A percentile compares a stretch with the other conserved stretches of the same genome.
These are phyloP conservation scores for Sphecodes monilicornis DNA, from an alignment of 2,888 invertebrate species.

Conservation along the genomic window DNA sequence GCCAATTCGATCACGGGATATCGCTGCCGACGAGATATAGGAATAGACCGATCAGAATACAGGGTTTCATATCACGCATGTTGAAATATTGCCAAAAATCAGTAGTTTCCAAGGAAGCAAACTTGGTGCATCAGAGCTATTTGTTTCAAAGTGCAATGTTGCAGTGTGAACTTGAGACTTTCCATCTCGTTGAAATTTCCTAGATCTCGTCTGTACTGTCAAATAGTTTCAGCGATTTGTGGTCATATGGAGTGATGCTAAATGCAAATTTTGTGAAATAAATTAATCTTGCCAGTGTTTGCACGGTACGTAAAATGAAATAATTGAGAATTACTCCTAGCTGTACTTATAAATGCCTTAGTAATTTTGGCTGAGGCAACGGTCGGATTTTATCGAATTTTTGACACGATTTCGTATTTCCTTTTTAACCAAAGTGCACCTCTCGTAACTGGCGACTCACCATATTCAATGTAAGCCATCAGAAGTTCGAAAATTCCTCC, in stretches of 20 bases:
- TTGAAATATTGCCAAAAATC: background rate
- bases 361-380: background rate
- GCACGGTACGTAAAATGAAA: background rate
- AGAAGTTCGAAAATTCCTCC: no score
- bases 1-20: slow-evolving; percentile 39
- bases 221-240: background rate
- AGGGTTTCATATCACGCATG: background rate
- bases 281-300: background rate
- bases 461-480: no score
- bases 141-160: background rate
- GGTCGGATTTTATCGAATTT: background rate
- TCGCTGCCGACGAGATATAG: background rate
- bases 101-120: background rate
- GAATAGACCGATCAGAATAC: background rate
- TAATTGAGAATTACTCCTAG: background rate
- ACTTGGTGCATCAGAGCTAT: background rate
- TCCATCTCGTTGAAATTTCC: no score
- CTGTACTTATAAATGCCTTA: background rate
- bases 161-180: background rate
- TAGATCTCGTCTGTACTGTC: background rate
- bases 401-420: background rate
- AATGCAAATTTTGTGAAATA: background rate
- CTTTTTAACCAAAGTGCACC: background rate
- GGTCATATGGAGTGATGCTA: background rate
- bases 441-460: no score